A percentile compares a stretch with the other conserved stretches of the same genome.
phyloP scores from a whole-genome alignment of 2,113 vertebrate genomes.

The Piprites chloris region DNA sequence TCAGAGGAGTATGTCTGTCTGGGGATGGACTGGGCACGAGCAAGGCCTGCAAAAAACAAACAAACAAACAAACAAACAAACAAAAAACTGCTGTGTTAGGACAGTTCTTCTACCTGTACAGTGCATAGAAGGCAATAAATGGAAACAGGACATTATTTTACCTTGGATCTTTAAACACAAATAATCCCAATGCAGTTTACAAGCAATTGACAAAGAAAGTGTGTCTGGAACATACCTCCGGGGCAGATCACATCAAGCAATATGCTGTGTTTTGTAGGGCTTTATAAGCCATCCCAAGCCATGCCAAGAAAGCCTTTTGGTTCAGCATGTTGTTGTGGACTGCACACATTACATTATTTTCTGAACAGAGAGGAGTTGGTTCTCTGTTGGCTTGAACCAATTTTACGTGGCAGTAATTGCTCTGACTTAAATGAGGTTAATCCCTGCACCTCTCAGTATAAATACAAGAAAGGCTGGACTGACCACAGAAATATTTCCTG shows the following conservation, averaged over 20 bases:
- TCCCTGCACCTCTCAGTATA: background rate
- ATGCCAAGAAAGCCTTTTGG: background rate
- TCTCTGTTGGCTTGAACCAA: background rate
- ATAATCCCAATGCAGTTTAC: background rate
- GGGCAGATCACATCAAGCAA: background rate
- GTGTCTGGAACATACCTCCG: background rate
- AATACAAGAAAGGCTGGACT: background rate
- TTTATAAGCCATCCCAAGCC: background rate
- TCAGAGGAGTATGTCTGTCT: conserved; percentile 88
- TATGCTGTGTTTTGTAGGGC: background rate
- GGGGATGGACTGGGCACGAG: conserved; percentile 84
- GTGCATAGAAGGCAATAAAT: background rate
- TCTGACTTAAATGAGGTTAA: background rate
- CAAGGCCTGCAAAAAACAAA: conserved; percentile 77
- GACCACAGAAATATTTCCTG: conserved; percentile 5
- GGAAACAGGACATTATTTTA: background rate
- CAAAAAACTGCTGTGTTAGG: background rate
- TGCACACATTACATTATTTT: background rate
- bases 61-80: background rate
- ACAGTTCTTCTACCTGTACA: background rate
- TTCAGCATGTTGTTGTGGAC: background rate
- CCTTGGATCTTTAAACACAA: background rate
- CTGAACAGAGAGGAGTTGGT: background rate
- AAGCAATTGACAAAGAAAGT: background rate
- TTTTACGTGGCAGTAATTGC: background rate